Conservation (phyloP, 2,113 vertebrate species). For the Papio anubis region DNA sequence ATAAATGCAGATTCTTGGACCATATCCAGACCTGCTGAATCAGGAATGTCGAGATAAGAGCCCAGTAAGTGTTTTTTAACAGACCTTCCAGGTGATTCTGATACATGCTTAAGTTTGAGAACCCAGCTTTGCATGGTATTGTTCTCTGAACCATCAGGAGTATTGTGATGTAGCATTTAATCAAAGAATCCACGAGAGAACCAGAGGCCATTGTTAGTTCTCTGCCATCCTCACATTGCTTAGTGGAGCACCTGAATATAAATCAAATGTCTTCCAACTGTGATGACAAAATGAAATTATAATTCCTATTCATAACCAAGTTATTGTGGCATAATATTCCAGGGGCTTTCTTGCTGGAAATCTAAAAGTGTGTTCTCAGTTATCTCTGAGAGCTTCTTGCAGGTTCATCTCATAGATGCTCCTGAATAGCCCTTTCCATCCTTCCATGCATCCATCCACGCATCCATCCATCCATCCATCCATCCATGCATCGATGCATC, state of each 20-base stretch:
- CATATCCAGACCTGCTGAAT: not conserved
- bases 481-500: too few relatives aligned
- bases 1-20: not conserved
- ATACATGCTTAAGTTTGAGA: not conserved
- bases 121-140: not conserved
- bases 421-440: not conserved
- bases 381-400: not conserved
- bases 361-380: not conserved
- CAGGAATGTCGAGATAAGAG: not conserved
- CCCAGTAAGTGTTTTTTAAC: not conserved
- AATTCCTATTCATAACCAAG: not conserved
- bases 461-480: fast-evolving
- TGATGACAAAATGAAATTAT: not conserved
- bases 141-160: not conserved
- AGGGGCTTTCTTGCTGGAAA: not conserved
- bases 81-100: not conserved
- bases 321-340: not conserved
- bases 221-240: not conserved
- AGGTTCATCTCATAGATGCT: not conserved
- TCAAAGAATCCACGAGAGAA: not conserved
- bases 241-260: not conserved
- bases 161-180: not conserved
- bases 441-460: too few relatives aligned
- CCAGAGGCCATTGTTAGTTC: not conserved
- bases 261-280: not conserved